Conservation (phyloP, 92 coral and sea anemone species). For the Meandrina meandrites region DNA sequence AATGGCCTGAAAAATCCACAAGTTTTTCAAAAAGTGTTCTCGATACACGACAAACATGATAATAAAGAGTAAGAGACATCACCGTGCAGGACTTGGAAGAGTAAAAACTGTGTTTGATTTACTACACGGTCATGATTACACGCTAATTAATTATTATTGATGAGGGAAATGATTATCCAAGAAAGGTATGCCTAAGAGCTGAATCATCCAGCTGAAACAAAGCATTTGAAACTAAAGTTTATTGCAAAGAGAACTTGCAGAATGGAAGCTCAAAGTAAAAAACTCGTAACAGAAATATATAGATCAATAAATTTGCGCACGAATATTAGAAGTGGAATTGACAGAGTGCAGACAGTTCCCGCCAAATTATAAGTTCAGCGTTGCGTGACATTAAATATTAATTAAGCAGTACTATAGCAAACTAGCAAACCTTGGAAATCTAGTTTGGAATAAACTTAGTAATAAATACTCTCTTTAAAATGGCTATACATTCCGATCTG, state of each 20-base stretch:
- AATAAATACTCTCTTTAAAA: not conserved
- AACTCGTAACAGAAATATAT: not conserved
- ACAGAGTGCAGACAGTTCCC: not conserved
- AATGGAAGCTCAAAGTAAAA: no score
- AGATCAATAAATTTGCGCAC: not conserved
- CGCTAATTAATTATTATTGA: not conserved
- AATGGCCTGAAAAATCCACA: not conserved
- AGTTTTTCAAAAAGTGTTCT: not conserved
- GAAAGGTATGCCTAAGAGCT: not conserved
- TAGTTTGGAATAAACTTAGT: not conserved
- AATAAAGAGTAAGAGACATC: not conserved
- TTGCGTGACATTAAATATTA: not conserved
- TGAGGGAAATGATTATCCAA: not conserved
- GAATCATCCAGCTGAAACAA: not conserved
- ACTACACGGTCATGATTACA: not conserved
- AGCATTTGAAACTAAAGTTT: no score
- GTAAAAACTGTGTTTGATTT: not conserved
- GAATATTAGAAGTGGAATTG: not conserved
- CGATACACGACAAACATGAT: not conserved
- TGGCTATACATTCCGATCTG: not conserved
- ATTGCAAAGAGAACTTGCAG: no score
- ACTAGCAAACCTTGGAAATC: not conserved
- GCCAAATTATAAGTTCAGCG: not conserved
- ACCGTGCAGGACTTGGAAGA: not conserved
- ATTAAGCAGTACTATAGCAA: no score